Percentiles rank a stretch among this genome's conserved stretches.
Conservation (phyloP, 2,888 invertebrate species). For the Eucera pruinosa region DNA sequence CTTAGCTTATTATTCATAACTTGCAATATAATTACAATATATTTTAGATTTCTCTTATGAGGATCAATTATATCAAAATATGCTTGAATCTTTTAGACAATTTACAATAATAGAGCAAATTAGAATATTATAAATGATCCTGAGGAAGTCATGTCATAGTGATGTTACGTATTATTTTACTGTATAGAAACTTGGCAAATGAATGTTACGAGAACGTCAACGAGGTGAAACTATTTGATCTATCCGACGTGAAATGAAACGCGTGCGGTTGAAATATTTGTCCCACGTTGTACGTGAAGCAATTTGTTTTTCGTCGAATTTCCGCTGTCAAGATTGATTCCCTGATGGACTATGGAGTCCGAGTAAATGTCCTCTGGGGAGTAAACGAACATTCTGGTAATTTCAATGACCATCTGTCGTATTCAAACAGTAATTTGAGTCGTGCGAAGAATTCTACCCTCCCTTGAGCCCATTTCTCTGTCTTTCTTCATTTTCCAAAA, state of each 20-base stretch:
- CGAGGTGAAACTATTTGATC: neutral
- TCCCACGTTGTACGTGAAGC: slow-evolving; percentile 40
- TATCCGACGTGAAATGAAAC: slow-evolving; percentile 7
- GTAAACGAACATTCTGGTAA: slow-evolving; percentile 74
- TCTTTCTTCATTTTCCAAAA: slow-evolving; percentile 49
- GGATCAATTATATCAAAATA: too few relatives aligned
- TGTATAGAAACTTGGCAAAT: neutral
- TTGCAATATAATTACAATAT: too few relatives aligned
- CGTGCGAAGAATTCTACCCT: slow-evolving; percentile 48
- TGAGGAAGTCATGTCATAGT: too few relatives aligned
- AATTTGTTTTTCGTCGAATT: slow-evolving; percentile 79
- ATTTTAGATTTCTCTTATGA: too few relatives aligned
- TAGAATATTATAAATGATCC: too few relatives aligned
- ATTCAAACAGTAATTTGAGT: slow-evolving; percentile 73
- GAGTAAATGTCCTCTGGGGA: slow-evolving; percentile 44
- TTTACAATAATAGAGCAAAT: too few relatives aligned
- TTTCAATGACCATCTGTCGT: slow-evolving; percentile 79
- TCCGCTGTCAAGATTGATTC: slow-evolving; percentile 80
- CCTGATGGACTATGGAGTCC: slow-evolving; percentile 73
- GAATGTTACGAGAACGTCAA: neutral
- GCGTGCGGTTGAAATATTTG: slow-evolving; percentile 21
- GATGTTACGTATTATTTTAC: too few relatives aligned
- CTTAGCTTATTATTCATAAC: too few relatives aligned
- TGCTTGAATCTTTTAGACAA: too few relatives aligned
- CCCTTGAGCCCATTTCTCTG: slow-evolving; percentile 28